Base-by-base conservation (phyloP, 2,797 vertebrate species). In the Eulemur rubriventer region DNA sequence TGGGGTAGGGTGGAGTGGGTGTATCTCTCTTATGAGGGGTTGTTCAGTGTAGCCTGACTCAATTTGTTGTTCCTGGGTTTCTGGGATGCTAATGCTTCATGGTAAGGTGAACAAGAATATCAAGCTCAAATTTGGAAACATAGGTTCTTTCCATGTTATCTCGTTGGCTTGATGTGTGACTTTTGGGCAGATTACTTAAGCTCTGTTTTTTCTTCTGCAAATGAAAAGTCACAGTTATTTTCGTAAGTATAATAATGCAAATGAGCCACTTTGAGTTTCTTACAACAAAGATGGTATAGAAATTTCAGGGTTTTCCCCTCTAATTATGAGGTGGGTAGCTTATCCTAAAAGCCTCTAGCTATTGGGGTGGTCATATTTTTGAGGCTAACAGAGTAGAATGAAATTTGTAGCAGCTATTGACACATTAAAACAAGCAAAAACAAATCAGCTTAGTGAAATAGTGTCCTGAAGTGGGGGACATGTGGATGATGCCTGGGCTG, bases 211-310 rank as follows among this genome's bases (percentile, higher is more conserved):
- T 89, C 33, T 82, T 79, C 52, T 78, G 72, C 94, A 95, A 94
- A 67, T 86, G 75, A 70, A 95, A 96, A 95, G 59, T 84, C 86
- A 57, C 0, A 30, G 46, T 91, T 96, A 43, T 88, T 96, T 97
- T 93, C 35, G 30, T 73, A 91, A 95, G 28, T 86, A 55, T 94
- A 90, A 46, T 72, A 80, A 52, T 70, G 6, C 63, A 72, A 41
- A 75, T 48, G 28, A 81, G 48, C 35, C 22, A 69, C 28, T 94
- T 92, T 72, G 93, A 75, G 59, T 79, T 91, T 7, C 48, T 88
- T 61, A 76, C 3, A 94, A 35, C 33, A 72, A 70, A 38, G 46
- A 76, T 83, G 61, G 35, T 87, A 18, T 55, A 81, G 86, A 97
- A 89, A 92, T 75, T 65, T 76, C 5, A 94, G 28, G 20, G 4